phyloP scores from a whole-genome alignment of 2,797 vertebrate species.

The Pristis pectinata region DNA sequence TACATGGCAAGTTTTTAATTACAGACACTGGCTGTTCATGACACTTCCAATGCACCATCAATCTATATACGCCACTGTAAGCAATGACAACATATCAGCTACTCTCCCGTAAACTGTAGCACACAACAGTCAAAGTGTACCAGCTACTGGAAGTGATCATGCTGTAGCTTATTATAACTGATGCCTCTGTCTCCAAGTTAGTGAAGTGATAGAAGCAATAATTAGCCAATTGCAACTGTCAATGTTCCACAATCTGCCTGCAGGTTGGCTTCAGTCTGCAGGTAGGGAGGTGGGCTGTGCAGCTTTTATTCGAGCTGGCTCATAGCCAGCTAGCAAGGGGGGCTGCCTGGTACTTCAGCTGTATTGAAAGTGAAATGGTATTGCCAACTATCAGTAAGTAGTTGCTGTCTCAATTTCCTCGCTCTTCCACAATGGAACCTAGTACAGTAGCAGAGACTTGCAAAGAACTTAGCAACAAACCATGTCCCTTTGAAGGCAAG shows the following conservation, averaged over 20 bases:
- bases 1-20: not conserved
- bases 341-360: not conserved
- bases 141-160: not conserved
- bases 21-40: not conserved
- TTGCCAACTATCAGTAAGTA: not conserved
- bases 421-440: not conserved
- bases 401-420: not conserved
- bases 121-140: slow-evolving; percentile 6
- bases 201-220: slow-evolving; percentile 1
- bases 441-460: not conserved
- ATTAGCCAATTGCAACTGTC: not conserved
- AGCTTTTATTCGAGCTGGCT: not conserved
- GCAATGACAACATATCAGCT: not conserved
- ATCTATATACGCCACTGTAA: not conserved
- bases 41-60: not conserved
- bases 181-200: not conserved
- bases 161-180: not conserved
- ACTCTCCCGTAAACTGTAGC: not conserved
- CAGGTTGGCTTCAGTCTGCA: not conserved
- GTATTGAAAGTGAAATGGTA: no score
- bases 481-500: not conserved
- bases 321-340: not conserved
- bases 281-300: not conserved
- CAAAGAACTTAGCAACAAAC: not conserved
- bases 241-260: no score